Conservation (phyloP, 2,113 vertebrate species). For the Ceuthmochares aereus region DNA sequence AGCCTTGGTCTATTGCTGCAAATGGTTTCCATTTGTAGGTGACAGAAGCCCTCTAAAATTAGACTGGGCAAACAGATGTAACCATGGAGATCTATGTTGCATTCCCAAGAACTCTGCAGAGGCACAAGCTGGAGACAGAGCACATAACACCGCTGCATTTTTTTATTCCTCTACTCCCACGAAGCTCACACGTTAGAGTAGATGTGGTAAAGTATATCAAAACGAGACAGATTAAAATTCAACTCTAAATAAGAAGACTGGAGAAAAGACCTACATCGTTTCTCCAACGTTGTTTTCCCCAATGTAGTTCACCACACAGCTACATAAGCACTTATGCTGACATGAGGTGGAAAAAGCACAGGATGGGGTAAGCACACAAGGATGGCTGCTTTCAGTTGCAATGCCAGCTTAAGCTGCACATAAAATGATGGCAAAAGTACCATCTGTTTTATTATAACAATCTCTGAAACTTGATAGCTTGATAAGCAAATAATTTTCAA, state of each 20-base stretch:
- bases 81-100: slow-evolving; percentile 43
- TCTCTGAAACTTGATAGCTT: background rate
- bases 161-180: background rate
- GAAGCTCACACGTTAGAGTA: background rate
- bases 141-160: background rate
- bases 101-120: background rate
- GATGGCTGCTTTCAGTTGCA: background rate
- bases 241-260: background rate
- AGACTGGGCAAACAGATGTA: background rate
- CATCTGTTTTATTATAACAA: background rate
- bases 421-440: background rate
- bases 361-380: background rate
- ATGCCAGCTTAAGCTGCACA: background rate
- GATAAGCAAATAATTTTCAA: background rate
- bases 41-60: slow-evolving; percentile 11
- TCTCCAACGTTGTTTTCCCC: background rate
- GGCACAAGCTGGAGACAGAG: background rate
- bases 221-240: background rate
- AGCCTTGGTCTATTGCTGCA: background rate
- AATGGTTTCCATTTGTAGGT: background rate
- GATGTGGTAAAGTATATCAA: background rate
- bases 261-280: background rate
- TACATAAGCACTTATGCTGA: background rate
- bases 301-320: background rate
- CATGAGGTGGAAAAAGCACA: background rate